Conservation (phyloP, 1,140 invertebrate genomes). For the Caenorhabditis latens region DNA sequence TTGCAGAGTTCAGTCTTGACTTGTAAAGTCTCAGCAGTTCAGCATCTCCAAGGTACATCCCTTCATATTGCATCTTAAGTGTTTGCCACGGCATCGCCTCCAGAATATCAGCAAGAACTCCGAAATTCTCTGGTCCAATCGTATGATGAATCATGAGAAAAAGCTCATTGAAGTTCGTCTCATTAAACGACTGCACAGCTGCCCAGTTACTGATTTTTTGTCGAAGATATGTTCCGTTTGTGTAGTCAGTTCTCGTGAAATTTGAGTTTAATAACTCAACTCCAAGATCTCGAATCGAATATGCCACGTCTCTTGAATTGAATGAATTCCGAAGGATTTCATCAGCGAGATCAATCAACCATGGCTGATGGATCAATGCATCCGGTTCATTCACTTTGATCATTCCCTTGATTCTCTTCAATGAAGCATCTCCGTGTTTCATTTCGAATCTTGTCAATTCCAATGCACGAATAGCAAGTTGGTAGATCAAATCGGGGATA, state of each 20-base stretch:
- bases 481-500: background rate
- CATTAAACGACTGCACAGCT: background rate
- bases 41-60: background rate
- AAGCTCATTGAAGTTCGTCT: background rate
- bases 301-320: background rate
- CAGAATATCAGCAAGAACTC: background rate
- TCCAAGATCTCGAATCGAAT: background rate
- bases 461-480: background rate
- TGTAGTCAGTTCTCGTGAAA: background rate
- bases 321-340: background rate
- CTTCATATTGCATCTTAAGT: too few species aligned
- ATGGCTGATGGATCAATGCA: background rate
- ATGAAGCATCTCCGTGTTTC: background rate
- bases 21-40: background rate
- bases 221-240: background rate
- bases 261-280: background rate
- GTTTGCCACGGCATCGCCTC: background rate
- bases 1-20: background rate
- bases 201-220: background rate
- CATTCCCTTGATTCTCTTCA: background rate
- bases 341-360: background rate
- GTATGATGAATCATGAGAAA: background rate
- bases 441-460: background rate
- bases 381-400: background rate
- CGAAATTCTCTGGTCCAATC: slow-evolving; percentile 41